A percentile compares a stretch with the other conserved stretches of the same genome.
phyloP scores from a whole-genome alignment of 2,888 invertebrate species.

The Temnothorax unifasciatus region DNA sequence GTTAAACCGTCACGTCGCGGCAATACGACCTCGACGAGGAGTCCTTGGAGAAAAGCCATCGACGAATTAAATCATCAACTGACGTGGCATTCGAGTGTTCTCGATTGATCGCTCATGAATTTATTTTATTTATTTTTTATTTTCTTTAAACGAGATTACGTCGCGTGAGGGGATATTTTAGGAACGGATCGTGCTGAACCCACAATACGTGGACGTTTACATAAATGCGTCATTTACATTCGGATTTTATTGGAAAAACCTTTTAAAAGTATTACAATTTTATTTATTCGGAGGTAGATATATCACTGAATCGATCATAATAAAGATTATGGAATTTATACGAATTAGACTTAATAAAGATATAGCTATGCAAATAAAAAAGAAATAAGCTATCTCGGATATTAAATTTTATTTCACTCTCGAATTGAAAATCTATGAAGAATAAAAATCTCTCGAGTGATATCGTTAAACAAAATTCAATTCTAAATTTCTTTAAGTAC shows the following conservation, averaged over 20 bases:
- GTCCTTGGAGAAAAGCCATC: slow-evolving; percentile 63
- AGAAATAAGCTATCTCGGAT: not conserved
- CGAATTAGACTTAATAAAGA: not conserved
- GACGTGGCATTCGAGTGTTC: slow-evolving; percentile 2
- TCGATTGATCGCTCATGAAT: not conserved
- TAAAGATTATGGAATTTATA: not conserved
- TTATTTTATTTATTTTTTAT: not conserved
- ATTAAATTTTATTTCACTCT: not conserved
- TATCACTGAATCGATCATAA: not conserved
- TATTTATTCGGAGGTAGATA: not conserved
- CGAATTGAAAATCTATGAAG: not conserved
- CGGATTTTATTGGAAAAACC: slow-evolving; percentile 7
- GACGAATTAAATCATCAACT: slow-evolving; percentile 44
- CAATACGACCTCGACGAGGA: slow-evolving; percentile 56
- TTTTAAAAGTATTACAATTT: slow-evolving; percentile 1
- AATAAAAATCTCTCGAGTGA: not conserved
- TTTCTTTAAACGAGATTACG: not conserved
- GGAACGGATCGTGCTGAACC: not conserved
- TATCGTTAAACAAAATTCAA: not conserved
- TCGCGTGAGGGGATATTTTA: not conserved
- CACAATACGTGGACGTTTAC: not conserved
- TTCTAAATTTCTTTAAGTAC: not conserved
- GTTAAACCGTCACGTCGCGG: slow-evolving; percentile 68
- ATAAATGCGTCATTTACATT: not conserved
- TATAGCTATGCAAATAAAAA: not conserved